Percentiles rank a stretch among this genome's conserved stretches.
Conservation (phyloP, 2,888 invertebrate genomes). For the Amphipoea lucens region DNA sequence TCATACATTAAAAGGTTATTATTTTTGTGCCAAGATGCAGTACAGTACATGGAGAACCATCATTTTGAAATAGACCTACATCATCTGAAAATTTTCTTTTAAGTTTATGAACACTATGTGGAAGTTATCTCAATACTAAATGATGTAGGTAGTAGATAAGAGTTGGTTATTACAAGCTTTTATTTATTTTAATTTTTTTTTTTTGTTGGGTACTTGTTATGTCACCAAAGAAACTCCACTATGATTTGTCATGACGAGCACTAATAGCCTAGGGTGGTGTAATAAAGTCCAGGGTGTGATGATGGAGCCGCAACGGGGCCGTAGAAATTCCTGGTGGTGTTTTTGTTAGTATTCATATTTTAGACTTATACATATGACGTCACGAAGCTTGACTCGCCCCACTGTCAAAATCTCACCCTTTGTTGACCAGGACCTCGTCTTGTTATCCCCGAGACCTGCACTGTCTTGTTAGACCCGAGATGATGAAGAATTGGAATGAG, state of each 20-base stretch:
- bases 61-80: constrained; percentile 11
- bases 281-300: neutral
- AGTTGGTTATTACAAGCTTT: neutral
- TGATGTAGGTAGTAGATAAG: neutral
- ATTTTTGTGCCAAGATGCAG: constrained; percentile 36
- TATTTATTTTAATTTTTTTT: neutral
- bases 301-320: neutral
- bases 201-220: neutral
- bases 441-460: too few relatives aligned
- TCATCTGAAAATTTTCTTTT: neutral
- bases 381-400: neutral
- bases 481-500: too few relatives aligned
- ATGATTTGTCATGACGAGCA: neutral
- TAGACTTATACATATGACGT: neutral
- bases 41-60: constrained; percentile 15
- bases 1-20: constrained; percentile 68
- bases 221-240: neutral
- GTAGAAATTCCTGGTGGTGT: neutral
- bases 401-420: neutral
- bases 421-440: neutral
- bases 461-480: too few relatives aligned
- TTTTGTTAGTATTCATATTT: neutral
- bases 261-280: neutral
- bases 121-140: constrained; percentile 3
- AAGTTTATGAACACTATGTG: neutral